Percentiles rank a stretch among this genome's conserved stretches.
Evolutionary conservation across 2,113 vertebrate species (phyloP).

Genomic region (Turnix velox): DNA sequence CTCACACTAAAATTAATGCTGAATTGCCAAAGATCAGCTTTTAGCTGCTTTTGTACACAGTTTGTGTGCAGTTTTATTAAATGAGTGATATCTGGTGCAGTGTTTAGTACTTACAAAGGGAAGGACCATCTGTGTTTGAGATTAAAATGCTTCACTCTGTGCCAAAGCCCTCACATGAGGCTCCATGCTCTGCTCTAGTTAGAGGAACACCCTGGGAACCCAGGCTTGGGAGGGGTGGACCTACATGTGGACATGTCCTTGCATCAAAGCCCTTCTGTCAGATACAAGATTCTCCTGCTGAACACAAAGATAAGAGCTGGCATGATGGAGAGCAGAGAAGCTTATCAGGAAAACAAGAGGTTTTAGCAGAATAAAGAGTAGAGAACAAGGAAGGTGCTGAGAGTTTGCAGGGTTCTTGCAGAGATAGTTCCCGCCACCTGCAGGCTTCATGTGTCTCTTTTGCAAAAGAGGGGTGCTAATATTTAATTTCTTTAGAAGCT

Average conservation of each 20-base stretch:
- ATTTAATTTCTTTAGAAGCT: not conserved
- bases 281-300: not conserved
- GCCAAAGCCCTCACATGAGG: not conserved
- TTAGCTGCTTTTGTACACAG: not conserved
- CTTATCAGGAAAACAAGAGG: not conserved
- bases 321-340: not conserved
- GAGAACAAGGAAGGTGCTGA: not conserved
- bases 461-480: not conserved
- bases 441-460: not conserved
- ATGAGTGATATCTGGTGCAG: conserved; percentile 28
- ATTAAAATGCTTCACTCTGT: not conserved
- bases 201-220: not conserved
- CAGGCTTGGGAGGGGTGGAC: not conserved
- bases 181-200: not conserved
- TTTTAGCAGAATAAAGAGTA: not conserved
- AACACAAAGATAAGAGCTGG: not conserved
- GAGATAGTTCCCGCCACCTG: not conserved
- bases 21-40: conserved; percentile 18
- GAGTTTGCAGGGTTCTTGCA: not conserved
- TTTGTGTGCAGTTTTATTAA: conserved; percentile 44
- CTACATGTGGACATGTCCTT: not conserved
- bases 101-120: not conserved
- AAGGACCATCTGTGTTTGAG: conserved; percentile 26
- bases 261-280: not conserved
- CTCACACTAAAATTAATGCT: not conserved